Evolutionary conservation across 1,140 invertebrate species (phyloP).

Genomic region (Limonius californicus): DNA sequence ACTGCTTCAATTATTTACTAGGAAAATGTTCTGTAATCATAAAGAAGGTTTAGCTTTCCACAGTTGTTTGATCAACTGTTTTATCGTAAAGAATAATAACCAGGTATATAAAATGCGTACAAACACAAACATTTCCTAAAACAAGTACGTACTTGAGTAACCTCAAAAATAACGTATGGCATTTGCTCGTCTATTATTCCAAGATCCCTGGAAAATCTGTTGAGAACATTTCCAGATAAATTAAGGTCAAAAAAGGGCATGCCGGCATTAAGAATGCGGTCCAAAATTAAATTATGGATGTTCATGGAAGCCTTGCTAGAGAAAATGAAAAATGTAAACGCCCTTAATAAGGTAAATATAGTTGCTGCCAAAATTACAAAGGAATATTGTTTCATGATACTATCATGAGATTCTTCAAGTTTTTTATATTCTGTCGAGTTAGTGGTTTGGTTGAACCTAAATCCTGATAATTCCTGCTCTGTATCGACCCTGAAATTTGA

Average conservation of each 20-base stretch:
- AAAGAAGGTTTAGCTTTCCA: no score
- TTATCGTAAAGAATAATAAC: no score
- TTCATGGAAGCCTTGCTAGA: slow-evolving; percentile 48
- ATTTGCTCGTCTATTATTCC: slow-evolving; percentile 60
- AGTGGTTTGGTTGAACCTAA: slow-evolving; percentile 11
- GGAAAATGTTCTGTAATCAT: no score
- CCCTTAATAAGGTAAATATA: neutral
- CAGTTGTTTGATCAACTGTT: no score
- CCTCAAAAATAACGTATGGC: slow-evolving; percentile 44
- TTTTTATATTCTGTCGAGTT: slow-evolving; percentile 14
- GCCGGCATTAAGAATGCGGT: slow-evolving; percentile 55
- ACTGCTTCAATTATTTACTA: no score
- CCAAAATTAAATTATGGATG: slow-evolving; percentile 64
- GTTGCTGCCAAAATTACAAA: slow-evolving; percentile 3
- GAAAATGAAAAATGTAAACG: slow-evolving; percentile 10
- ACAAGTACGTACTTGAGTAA: neutral
- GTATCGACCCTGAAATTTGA: slow-evolving; percentile 19
- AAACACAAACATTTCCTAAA: no score
- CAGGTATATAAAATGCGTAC: no score
- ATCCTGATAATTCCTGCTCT: slow-evolving; percentile 12
- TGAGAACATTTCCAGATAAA: slow-evolving; percentile 53
- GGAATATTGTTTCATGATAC: slow-evolving; percentile 5
- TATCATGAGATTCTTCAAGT: slow-evolving; percentile 3
- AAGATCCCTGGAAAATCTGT: slow-evolving; percentile 61
- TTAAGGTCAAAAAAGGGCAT: slow-evolving; percentile 65